These are phyloP conservation scores for Parnassius glacialis DNA, from an alignment of 2,888 invertebrate genomes.

Conservation along the genomic window DNA sequence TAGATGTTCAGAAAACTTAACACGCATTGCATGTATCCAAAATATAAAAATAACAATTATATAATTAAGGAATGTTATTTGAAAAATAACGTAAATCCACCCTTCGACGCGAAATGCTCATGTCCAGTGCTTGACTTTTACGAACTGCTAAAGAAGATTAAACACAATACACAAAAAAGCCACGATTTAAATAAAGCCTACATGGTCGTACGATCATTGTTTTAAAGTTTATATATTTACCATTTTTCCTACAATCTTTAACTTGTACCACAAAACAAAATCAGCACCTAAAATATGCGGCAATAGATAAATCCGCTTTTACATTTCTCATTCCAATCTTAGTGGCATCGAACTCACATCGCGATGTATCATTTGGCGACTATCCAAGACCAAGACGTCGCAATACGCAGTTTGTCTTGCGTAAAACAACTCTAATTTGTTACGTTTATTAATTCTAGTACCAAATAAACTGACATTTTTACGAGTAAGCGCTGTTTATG, in stretches of 20 bases:
- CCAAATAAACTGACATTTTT: constrained; percentile 8
- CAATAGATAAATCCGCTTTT: constrained; percentile 12
- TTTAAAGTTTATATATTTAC: background rate
- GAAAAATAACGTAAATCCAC: no score
- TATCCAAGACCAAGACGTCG: constrained; percentile 19
- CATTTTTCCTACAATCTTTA: background rate
- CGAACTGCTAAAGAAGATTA: no score
- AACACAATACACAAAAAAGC: no score
- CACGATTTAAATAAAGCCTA: no score
- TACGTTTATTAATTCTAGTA: constrained; percentile 16
- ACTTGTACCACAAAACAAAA: background rate
- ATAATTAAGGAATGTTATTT: no score
- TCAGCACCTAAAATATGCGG: constrained; percentile 2
- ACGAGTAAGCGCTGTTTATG: background rate
- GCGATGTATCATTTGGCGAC: constrained; percentile 20
- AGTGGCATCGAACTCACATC: constrained; percentile 4
- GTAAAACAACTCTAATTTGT: constrained; percentile 12
- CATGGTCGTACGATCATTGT: no score
- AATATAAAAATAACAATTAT: no score
- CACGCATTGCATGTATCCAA: no score
- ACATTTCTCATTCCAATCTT: background rate
- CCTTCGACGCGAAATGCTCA: no score
- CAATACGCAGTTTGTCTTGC: constrained; percentile 12
- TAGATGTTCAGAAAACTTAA: no score
- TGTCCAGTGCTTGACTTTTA: no score